These are phyloP conservation scores for Lacanobia wlatinum DNA, from an alignment of 2,888 invertebrate genomes.

Conservation along the genomic window DNA sequence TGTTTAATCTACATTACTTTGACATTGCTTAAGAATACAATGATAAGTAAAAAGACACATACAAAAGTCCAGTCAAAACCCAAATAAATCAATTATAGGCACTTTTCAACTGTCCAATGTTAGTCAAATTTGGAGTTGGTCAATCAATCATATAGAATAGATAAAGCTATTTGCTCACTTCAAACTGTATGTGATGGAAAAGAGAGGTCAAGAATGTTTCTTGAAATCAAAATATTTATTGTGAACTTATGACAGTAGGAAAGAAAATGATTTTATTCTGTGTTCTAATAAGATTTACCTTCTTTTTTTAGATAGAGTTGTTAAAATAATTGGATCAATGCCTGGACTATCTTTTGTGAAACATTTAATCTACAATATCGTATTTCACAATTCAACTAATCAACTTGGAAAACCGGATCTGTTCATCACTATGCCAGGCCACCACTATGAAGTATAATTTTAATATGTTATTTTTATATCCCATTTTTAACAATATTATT, in stretches of 20 bases:
- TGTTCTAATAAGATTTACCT: not conserved
- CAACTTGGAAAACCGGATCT: constrained; percentile 92
- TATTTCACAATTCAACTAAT: constrained; percentile 90
- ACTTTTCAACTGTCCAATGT: not conserved
- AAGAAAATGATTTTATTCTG: not conserved
- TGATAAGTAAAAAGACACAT: too few relatives aligned
- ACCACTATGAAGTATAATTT: constrained; percentile 90
- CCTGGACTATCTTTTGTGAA: constrained; percentile 91
- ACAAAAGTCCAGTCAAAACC: not conserved
- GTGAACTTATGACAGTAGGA: not conserved
- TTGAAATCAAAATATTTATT: not conserved
- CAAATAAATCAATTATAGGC: not conserved
- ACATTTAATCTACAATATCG: constrained; percentile 91
- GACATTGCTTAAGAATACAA: not conserved
- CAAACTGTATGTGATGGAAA: not conserved
- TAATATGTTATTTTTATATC: not conserved
- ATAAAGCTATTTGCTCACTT: not conserved
- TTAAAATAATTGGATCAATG: constrained; percentile 91
- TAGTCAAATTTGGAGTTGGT: too few relatives aligned
- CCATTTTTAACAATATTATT: constrained; percentile 28
- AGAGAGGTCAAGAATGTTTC: not conserved
- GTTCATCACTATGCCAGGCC: constrained; percentile 91
- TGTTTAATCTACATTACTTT: not conserved
- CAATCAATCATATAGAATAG: not conserved
- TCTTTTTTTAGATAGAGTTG: constrained; percentile 85